Base-by-base conservation (phyloP, 2,797 vertebrate genomes). In the Chaetodon trifasciatus region DNA sequence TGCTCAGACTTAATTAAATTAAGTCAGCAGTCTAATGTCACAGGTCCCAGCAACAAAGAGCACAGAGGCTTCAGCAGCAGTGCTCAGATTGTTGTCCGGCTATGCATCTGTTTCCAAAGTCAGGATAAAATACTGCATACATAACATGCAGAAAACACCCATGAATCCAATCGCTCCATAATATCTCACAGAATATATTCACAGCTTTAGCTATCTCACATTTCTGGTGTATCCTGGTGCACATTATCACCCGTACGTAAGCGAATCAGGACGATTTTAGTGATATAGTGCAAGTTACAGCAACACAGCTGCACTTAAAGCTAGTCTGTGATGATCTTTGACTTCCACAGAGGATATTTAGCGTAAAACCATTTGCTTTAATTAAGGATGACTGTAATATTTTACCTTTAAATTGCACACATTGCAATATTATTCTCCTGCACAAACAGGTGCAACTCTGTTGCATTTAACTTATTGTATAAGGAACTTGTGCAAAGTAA, bases 1-100 rank as follows among this genome's bases (percentile, higher is more conserved):
- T 55, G 28, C 76, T 79, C 74, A 58, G 65, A 76, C 52, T 85
- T 91, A 81, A 89, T 89, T 76, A 85, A 86, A 87, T 85, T 49
- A 70, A 21, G 61, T 73, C 76, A 74, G 35, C 16, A 58, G 86
- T 58, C 66, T 42, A 40, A 81, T 73, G 42, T 71, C 28, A 32
- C 28, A 32, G 28, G 28, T 32, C 35, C 35, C 37, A 39, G 57
- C 35, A 60, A 39, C 57, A 21, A 39, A 10, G 23, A 6, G 39
- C 57, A 60, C 19, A 60, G 35, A 21, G 5, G 11, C 9, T 60
- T 6, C 21, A 39, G 57, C 57, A 39, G 57, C 10, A 39, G 32
- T 19, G 32, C 11, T 57, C 28, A 17, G 28, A 32, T 57, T 8
- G 4, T 57, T 28, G 11, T 57, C 55, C 55, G 35, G 28, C 35